Percentiles rank a stretch among this genome's conserved stretches.
phyloP scores from a whole-genome alignment of 2,113 vertebrate genomes.

The Plectropomus leopardus region DNA sequence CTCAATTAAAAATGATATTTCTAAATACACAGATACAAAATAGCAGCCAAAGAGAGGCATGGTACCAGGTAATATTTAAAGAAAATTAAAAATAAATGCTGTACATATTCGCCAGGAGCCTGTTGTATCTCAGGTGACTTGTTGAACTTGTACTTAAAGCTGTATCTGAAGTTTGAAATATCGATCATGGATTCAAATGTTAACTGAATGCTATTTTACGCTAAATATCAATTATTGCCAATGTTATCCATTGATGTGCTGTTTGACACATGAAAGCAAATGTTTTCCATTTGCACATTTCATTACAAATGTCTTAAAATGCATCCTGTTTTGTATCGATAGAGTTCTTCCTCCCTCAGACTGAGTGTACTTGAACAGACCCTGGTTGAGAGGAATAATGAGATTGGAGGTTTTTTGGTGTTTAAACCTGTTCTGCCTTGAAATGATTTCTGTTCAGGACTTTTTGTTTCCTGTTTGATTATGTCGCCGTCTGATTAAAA shows the following conservation, averaged over 20 bases:
- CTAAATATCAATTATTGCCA: constrained; percentile 20
- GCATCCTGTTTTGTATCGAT: constrained; percentile 12
- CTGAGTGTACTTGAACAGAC: constrained; percentile 38
- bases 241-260: constrained; percentile 23
- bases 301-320: constrained; percentile 54
- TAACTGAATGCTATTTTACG: constrained; percentile 24
- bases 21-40: neutral
- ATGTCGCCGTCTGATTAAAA: constrained; percentile 37
- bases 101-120: constrained; percentile 7
- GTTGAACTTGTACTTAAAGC: constrained; percentile 32
- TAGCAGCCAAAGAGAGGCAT: neutral
- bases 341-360: constrained; percentile 44
- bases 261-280: constrained; percentile 32
- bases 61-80: neutral
- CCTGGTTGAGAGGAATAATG: constrained; percentile 20
- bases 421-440: constrained; percentile 58
- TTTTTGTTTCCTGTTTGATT: constrained; percentile 19
- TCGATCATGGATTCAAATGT: neutral
- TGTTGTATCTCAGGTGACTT: neutral
- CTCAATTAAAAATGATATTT: neutral
- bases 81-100: neutral
- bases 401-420: neutral
- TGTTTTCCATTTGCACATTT: neutral
- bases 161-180: constrained; percentile 43
- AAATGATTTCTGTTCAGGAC: constrained; percentile 52